These are phyloP conservation scores for Furcifer pardalis DNA, from an alignment of 2,797 vertebrate species.

Conservation along the genomic window DNA sequence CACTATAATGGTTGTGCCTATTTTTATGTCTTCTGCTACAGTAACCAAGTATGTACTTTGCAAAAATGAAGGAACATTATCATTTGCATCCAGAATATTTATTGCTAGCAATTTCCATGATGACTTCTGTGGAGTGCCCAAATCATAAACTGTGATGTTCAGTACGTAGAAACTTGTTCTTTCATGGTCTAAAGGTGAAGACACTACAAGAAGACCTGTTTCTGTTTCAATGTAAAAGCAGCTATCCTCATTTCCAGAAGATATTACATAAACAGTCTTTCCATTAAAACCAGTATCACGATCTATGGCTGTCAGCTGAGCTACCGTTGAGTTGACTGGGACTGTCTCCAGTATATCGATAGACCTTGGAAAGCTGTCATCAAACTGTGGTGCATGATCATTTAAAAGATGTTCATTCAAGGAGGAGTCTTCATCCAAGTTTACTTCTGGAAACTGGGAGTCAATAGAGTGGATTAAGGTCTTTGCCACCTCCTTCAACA, in stretches of 20 bases:
- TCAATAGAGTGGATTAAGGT: constrained; percentile 89
- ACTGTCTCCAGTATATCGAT: constrained; percentile 85
- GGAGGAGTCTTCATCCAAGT: constrained; percentile 83
- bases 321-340: constrained; percentile 80
- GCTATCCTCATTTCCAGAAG: constrained; percentile 91
- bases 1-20: constrained; percentile 82
- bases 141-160: constrained; percentile 91
- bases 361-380: constrained; percentile 82
- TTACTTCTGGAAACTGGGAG: constrained; percentile 78
- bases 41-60: constrained; percentile 84
- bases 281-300: constrained; percentile 89
- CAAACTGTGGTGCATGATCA: constrained; percentile 87
- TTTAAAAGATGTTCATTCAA: constrained; percentile 89
- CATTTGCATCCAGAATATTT: constrained; percentile 90
- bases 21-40: constrained; percentile 84
- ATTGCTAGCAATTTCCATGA: constrained; percentile 92
- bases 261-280: constrained; percentile 87
- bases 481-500: constrained; percentile 85
- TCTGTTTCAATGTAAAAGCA: constrained; percentile 90
- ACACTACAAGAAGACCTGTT: constrained; percentile 84
- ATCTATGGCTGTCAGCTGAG: constrained; percentile 86
- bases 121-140: constrained; percentile 88
- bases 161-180: constrained; percentile 89
- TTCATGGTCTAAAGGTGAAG: constrained; percentile 89
- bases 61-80: constrained; percentile 89